Evolutionary conservation across 2,113 vertebrate genomes (phyloP), one percentile per base, ranked within the genome.

Genomic region (Odontophorus gujanensis): DNA sequence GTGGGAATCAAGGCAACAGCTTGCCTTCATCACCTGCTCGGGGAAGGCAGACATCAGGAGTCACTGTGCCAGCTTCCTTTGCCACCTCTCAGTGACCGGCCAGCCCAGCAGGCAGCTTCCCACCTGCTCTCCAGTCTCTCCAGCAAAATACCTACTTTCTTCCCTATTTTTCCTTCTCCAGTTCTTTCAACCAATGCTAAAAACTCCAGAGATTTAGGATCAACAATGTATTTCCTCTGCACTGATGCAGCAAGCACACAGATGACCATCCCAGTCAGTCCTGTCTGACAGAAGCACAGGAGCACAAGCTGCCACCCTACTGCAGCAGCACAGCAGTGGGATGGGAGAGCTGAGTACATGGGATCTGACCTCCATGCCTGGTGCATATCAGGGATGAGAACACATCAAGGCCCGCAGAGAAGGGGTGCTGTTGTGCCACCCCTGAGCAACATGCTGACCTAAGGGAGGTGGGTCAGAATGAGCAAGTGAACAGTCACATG

Each of bases 1-100:
- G 92, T 84, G 94, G 90, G 93, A 97, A 94, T 71, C 47, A 22
- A 85, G 76, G 83, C 62, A 83, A 17, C 93, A 95, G 95, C 91
- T 94, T 96, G 96, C 89, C 83, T 84, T 87, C 75, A 8, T 96
- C 94, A 88, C 84, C 92, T 89, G 84, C 89, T 53, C 2, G 6
- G 43, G 76, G 93, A 18, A 10, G 86, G 84, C 86, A 89, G 73
- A 68, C 58, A 0, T 71, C 90, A 79, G 78, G 57, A 65, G 24
- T 43, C 43, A 5, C 71, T 53, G 78, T 92, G 92, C 92, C 96
- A 94, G 81, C 78, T 86, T 92, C 40, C 81, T 89, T 86, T 84
- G 84, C 72, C 90, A 92, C 81, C 87, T 95, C 53, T 51, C 87
- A 83, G 79, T 0, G 3, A 34, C 65, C 7, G 43, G 11, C 82